These are phyloP conservation scores for Callipepla californica DNA, from an alignment of 2,113 vertebrate species.

Conservation along the genomic window DNA sequence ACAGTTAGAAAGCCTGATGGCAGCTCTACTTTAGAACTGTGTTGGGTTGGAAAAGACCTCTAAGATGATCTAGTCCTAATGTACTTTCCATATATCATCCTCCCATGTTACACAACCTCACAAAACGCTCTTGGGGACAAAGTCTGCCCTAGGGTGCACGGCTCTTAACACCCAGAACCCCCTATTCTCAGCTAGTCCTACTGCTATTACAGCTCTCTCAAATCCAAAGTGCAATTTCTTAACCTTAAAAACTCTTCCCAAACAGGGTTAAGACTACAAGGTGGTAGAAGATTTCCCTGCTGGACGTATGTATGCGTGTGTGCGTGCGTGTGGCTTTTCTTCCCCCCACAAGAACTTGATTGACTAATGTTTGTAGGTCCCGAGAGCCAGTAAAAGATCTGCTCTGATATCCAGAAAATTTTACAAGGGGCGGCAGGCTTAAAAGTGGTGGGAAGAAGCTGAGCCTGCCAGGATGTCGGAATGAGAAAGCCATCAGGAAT, in stretches of 20 bases:
- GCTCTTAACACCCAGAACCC: not conserved
- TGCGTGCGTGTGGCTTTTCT: not conserved
- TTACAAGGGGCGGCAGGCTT: constrained; percentile 87
- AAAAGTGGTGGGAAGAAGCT: constrained; percentile 88
- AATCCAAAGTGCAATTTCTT: not conserved
- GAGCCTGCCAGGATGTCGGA: constrained; percentile 83
- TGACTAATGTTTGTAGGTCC: constrained; percentile 80
- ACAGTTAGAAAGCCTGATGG: not conserved
- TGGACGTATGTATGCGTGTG: not conserved
- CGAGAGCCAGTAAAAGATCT: constrained; percentile 78
- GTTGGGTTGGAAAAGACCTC: no score
- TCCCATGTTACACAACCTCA: not conserved
- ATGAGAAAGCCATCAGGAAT: constrained; percentile 94
- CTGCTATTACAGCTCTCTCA: not conserved
- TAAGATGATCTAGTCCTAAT: no score
- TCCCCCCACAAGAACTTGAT: constrained; percentile 72
- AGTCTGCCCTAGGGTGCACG: not conserved
- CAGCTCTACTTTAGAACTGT: not conserved
- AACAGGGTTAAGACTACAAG: not conserved
- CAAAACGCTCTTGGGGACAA: not conserved
- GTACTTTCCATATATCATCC: not conserved
- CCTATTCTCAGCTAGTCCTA: not conserved
- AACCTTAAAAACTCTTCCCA: not conserved
- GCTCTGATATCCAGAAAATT: constrained; percentile 86
- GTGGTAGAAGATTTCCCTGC: not conserved